Evolutionary conservation across 2,888 invertebrate species (phyloP), one percentile per base, ranked within the genome.

Genomic region (Tachystola acroxantha): DNA sequence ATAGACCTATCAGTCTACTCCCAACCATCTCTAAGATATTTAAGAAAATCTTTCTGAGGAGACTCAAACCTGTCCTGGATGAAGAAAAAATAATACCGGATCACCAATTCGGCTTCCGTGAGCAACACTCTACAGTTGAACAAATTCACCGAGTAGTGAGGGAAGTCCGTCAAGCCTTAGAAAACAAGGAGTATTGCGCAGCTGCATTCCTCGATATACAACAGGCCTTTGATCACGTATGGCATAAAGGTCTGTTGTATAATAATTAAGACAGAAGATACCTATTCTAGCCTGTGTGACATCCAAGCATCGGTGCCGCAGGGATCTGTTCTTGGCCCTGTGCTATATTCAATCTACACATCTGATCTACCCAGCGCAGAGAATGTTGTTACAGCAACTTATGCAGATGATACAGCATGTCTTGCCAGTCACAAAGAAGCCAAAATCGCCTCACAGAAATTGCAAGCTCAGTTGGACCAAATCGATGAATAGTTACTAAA

Each of bases 61-160:
- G 43, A 14, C 11, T 46, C 2, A 19, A 22, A 9, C 34, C 40
- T 7, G 30, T 40, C 2, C 28, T 48, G 6, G 13, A 38, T 10
- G 28, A 36, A 30, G 25, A 33, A 2, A 22, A 39, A 6, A 24
- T 39, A 7, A 45, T 46, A 28, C 43, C 45, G n/a, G 14, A 36
- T 12, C 48, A 48, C 14, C 45, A 50, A 32, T 51, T 45, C 29
- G 48, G 46, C 0, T 50, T 48, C 19, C 13, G 46, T 6, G 19
- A 36, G 10, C 7, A 40, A 1, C 48, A 50, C 26, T 24, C 35
- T 2, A 50, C 48, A 4, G 24, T 40, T 9, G 44, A 51, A 27
- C 46, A 47, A 31, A 39, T 45, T 0, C 45, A 49, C 14, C 14
- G 47, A 38, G 42, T 48, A 9, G 35, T 20, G 1, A 6, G 36